Conservation (phyloP, 2,113 vertebrate species). For the Epinephelus cyanopodus region DNA sequence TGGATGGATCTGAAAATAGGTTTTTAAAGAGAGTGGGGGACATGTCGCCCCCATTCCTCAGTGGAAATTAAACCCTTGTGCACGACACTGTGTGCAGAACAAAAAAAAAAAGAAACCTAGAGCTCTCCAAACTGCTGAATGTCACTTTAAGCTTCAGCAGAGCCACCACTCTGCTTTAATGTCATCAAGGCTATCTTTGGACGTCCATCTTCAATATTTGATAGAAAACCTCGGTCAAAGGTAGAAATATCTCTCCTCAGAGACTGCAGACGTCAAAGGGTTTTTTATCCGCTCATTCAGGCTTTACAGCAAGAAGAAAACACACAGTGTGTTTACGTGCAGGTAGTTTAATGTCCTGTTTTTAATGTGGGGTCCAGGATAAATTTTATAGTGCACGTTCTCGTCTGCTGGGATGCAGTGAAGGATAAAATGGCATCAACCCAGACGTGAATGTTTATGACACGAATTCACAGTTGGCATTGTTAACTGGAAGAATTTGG, state of each 20-base stretch:
- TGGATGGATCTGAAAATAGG: background rate
- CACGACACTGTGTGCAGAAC: background rate
- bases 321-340: slow-evolving; percentile 10
- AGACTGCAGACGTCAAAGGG: slow-evolving; percentile 51
- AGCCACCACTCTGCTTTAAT: slow-evolving; percentile 61
- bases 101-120: background rate
- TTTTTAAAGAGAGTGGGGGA: background rate
- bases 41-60: background rate
- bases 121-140: slow-evolving; percentile 48
- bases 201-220: slow-evolving; percentile 77
- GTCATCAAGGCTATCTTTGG: slow-evolving; percentile 70
- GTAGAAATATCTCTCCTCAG: slow-evolving; percentile 69
- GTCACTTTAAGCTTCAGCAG: slow-evolving; percentile 61
- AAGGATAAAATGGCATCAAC: background rate
- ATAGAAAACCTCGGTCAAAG: slow-evolving; percentile 78
- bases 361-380: slow-evolving; percentile 2
- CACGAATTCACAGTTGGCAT: no score
- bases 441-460: background rate
- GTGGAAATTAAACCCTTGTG: background rate
- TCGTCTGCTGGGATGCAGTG: no score
- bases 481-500: no score
- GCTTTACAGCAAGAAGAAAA: slow-evolving; percentile 11
- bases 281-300: slow-evolving; percentile 42
- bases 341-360: background rate
- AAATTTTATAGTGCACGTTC: background rate